A percentile compares a stretch with the other conserved stretches of the same genome.
Evolutionary conservation across 2,797 vertebrate species (phyloP).

Genomic region (Florisuga fusca): DNA sequence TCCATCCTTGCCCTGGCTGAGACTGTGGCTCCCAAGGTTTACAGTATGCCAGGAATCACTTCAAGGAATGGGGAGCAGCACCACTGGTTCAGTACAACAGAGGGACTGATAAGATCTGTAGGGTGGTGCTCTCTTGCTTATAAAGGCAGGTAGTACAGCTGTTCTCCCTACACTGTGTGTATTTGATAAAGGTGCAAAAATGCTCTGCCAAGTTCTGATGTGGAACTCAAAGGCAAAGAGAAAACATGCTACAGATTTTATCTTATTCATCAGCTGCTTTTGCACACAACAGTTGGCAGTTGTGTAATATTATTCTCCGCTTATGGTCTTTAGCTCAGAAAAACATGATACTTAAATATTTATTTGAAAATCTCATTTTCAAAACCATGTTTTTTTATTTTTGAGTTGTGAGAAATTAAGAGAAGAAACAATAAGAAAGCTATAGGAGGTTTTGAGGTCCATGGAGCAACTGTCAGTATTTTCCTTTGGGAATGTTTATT

Average conservation of each 20-base stretch:
- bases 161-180: neutral
- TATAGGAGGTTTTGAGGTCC: neutral
- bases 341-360: neutral
- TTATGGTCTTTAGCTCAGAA: neutral
- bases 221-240: neutral
- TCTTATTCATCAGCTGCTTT: neutral
- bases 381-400: neutral
- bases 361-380: neutral
- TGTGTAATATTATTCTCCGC: neutral
- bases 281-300: neutral
- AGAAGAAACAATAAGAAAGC: neutral
- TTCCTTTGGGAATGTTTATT: neutral
- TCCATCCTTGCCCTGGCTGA: neutral
- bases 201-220: neutral
- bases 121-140: neutral
- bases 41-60: neutral
- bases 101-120: neutral
- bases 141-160: neutral
- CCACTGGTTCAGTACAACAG: accelerated
- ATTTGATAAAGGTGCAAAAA: neutral
- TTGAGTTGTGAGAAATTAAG: neutral
- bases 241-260: neutral
- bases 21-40: neutral
- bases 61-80: neutral
- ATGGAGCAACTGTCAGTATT: neutral